phyloP scores from a whole-genome alignment of 30 jellyfish, hydroid and myxozoan species.

The Nemopilema nomurai region DNA sequence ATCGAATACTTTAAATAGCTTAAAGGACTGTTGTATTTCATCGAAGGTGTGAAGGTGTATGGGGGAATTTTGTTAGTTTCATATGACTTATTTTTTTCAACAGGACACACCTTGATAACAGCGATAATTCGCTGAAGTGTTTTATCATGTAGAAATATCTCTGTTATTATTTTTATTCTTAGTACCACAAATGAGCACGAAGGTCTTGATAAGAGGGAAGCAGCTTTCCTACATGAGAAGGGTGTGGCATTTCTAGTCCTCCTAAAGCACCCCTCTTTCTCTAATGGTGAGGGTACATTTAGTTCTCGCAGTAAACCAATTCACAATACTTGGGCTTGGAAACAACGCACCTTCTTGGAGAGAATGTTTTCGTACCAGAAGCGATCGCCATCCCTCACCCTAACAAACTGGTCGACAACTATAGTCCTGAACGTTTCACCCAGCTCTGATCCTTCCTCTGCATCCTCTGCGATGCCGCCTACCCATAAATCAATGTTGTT shows the following conservation, averaged over 20 bases:
- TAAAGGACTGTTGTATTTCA: not conserved
- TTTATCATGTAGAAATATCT: not conserved
- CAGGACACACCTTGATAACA: not conserved
- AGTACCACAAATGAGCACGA: too few species aligned
- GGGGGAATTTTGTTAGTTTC: not conserved
- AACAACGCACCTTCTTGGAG: slow-evolving; percentile 52
- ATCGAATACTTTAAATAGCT: not conserved
- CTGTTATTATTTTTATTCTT: not conserved
- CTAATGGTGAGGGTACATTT: too few species aligned
- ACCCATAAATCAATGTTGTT: slow-evolving; percentile 91
- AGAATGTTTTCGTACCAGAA: slow-evolving; percentile 75
- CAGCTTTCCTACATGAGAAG: too few species aligned
- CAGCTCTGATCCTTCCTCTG: slow-evolving; percentile 78
- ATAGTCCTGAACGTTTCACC: slow-evolving; percentile 83
- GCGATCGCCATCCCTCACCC: slow-evolving; percentile 88
- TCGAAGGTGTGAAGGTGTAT: not conserved
- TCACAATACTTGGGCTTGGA: too few species aligned
- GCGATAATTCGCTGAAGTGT: not conserved
- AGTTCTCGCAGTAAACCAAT: too few species aligned
- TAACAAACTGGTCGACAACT: slow-evolving; percentile 56
- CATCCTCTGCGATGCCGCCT: slow-evolving; percentile 92
- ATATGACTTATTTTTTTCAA: not conserved
- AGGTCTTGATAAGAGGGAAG: too few species aligned
- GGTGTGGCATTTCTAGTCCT: too few species aligned
- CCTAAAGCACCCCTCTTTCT: too few species aligned